Conservation (phyloP, 2,797 vertebrate species). For the Ispidina lecontei region DNA sequence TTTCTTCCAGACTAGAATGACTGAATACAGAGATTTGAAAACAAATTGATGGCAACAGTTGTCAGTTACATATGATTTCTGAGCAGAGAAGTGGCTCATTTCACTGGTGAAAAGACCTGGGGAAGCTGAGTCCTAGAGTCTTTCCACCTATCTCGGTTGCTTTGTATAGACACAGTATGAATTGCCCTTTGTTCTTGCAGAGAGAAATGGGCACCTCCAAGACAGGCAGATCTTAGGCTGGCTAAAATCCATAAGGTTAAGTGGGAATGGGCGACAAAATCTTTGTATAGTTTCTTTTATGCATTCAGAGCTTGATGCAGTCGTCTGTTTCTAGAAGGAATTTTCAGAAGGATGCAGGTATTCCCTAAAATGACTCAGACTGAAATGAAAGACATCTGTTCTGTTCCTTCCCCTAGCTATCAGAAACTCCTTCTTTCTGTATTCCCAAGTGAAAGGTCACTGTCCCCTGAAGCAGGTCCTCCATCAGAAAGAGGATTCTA, state of each 20-base stretch:
- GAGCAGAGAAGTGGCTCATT: background rate
- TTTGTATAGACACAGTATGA: background rate
- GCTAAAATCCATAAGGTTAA: background rate
- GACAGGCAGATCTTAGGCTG: background rate
- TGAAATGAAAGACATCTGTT: background rate
- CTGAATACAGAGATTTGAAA: background rate
- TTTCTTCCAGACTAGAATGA: background rate
- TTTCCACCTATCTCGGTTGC: background rate
- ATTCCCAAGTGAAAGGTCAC: constrained; percentile 73
- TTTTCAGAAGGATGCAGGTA: background rate
- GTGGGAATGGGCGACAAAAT: background rate
- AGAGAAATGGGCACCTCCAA: background rate
- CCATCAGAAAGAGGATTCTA: constrained; percentile 60
- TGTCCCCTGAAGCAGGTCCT: constrained; percentile 51
- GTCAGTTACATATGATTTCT: background rate
- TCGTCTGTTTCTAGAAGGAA: background rate
- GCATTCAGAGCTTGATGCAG: background rate
- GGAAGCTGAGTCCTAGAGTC: background rate
- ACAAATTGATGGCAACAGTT: background rate
- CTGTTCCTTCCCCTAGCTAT: constrained; percentile 53
- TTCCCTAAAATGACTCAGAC: background rate
- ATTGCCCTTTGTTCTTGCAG: background rate
- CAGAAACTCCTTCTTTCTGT: constrained; percentile 74
- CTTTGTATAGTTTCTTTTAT: background rate
- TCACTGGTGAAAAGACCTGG: background rate